These are phyloP conservation scores for Fopius arisanus DNA, from an alignment of 1,140 invertebrate species.

Conservation along the genomic window DNA sequence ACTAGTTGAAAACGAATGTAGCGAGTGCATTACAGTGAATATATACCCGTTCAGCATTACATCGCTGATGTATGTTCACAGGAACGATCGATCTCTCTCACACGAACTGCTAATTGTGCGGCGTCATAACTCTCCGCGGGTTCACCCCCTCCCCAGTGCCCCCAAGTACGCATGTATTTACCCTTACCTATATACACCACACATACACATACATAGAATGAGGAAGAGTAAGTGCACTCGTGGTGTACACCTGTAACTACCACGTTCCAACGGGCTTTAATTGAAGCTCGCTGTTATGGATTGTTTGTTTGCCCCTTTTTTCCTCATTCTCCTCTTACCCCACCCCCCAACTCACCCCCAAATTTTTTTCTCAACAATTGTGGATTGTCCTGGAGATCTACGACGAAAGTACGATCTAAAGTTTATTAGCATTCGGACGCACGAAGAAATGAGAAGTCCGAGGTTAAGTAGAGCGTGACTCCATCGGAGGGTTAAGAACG, in stretches of 20 bases:
- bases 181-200: conserved; percentile 32
- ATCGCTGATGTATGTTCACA: conserved; percentile 63
- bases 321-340: neutral
- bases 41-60: conserved; percentile 48
- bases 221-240: conserved; percentile 26
- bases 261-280: conserved; percentile 23
- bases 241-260: conserved; percentile 30
- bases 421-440: conserved; percentile 17
- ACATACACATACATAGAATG: conserved; percentile 18
- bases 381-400: neutral
- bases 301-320: neutral
- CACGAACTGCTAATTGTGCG: conserved; percentile 65
- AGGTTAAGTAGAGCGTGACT: conserved; percentile 7
- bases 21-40: conserved; percentile 47
- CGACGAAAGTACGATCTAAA: neutral
- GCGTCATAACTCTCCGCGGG: conserved; percentile 62
- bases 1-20: conserved; percentile 52
- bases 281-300: conserved; percentile 21
- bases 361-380: neutral
- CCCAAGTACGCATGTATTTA: conserved; percentile 36
- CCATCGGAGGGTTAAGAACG: neutral
- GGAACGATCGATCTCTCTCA: conserved; percentile 64
- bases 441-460: neutral
- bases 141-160: conserved; percentile 35
- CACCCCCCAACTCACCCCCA: neutral